Evolutionary conservation across 2,113 vertebrate species (phyloP).

Genomic region (Dicrurus megarhynchus): DNA sequence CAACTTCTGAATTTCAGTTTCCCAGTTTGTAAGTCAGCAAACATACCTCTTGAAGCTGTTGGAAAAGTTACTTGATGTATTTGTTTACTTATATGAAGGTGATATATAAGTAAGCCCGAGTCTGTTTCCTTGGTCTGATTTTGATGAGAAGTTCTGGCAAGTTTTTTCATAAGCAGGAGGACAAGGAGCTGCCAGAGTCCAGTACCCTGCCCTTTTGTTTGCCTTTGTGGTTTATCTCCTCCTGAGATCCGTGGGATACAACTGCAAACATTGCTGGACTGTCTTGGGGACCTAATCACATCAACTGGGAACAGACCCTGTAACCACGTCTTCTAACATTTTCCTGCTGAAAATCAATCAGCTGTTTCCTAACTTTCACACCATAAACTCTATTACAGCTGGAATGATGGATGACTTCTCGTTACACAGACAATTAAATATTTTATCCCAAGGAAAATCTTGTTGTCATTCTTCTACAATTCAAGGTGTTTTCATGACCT

Average conservation of each 20-base stretch:
- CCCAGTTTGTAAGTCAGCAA: background rate
- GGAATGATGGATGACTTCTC: background rate
- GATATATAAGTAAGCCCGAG: background rate
- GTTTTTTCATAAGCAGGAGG: background rate
- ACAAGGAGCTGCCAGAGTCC: background rate
- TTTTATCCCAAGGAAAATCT: background rate
- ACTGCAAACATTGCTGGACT: background rate
- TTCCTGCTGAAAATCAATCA: background rate
- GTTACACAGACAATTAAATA: conserved; percentile 28
- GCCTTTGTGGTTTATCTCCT: background rate
- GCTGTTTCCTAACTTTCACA: background rate
- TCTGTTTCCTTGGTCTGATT: background rate
- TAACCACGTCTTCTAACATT: background rate
- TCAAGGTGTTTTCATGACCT: background rate
- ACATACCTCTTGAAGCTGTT: background rate
- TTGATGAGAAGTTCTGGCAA: background rate
- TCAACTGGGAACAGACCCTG: background rate
- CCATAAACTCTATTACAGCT: background rate
- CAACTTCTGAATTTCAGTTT: background rate
- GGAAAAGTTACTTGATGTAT: background rate
- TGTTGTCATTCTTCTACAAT: background rate
- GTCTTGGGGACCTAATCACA: background rate
- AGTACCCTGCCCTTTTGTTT: background rate
- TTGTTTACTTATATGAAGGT: background rate
- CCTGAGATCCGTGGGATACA: background rate